Evolutionary conservation across 2,888 invertebrate species (phyloP), one percentile per base, ranked within the genome.

Genomic region (Hydraecia micacea): DNA sequence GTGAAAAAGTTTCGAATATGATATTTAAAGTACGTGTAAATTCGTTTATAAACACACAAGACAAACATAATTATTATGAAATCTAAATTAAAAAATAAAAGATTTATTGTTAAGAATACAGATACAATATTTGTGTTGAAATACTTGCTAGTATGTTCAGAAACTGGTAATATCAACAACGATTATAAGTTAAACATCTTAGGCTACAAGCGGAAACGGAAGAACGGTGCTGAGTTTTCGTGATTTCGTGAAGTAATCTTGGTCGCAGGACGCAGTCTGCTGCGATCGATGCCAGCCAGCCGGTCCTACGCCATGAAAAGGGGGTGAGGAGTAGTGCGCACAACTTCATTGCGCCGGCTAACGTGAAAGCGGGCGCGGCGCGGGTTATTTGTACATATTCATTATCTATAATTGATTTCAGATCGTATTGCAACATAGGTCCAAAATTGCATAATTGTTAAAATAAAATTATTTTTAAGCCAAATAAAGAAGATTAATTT

Each of bases 271-370:
- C 91, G 90, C 92, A 92, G 90, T 91, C 90, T 89, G 89, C 86
- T 90, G 84, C 93, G 94, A 94, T 94, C 94, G 94, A 94, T 94
- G 91, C 89, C 85, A 90, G 90, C 90, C 90, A 90, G 88, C 90
- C 91, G 90, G 90, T 91, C 91, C 89, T 87, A 88, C 88, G 83
- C 86, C 86, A 86, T 79, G 83, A 80, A 74, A 81, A 81, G 81
- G 89, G 84, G 84, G 80, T 86, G 92, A 89, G 90, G 84, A 88
- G 86, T 83, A 88, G 89, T 94, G 95, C 94, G 94, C 95, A 93
- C 90, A 90, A 88, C 89, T 90, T 89, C 88, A 91, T 90, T 92
- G 94, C 94, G 94, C 94, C 91, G 92, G 88, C 90, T 87, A 86
- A 89, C 89, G 87, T 89, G 87, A 86, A 89, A 78, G 84, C 90